phyloP scores from a whole-genome alignment of 2,797 vertebrate species.

The Gallinago solitaria region DNA sequence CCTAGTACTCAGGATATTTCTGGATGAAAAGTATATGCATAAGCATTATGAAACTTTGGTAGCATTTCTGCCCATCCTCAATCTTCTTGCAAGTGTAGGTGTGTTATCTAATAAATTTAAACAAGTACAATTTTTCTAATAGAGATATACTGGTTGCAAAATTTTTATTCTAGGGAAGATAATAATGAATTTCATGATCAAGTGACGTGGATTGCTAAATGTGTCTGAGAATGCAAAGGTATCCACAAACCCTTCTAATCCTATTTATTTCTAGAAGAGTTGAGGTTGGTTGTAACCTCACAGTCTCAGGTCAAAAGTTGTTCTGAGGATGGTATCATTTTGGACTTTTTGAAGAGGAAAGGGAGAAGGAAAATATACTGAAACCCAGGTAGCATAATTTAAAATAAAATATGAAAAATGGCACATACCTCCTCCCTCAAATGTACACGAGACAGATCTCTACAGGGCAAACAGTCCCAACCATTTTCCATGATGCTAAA shows the following conservation, averaged over 20 bases:
- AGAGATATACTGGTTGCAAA: not conserved
- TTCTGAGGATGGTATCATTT: not conserved
- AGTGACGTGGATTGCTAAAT: not conserved
- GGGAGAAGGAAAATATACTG: not conserved
- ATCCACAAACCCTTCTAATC: not conserved
- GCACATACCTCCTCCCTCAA: not conserved
- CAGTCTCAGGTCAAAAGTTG: not conserved
- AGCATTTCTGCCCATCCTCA: not conserved
- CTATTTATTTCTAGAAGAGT: not conserved
- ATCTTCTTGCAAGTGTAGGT: not conserved
- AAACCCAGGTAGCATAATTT: not conserved
- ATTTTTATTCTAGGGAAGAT: not conserved
- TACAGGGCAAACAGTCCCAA: not conserved
- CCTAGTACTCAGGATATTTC: not conserved
- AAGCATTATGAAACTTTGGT: constrained; percentile 18
- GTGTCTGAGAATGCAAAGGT: not conserved
- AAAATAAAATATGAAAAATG: not conserved
- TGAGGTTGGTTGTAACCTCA: not conserved
- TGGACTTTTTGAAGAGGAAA: not conserved
- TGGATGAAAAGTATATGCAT: not conserved
- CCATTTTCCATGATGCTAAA: not conserved
- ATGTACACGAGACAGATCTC: not conserved
- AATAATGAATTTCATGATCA: not conserved
- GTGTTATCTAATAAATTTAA: constrained; percentile 16
- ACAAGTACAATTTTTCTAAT: not conserved